Base-by-base conservation (phyloP, 2,797 vertebrate species). In the Sebastes umbrosus region DNA sequence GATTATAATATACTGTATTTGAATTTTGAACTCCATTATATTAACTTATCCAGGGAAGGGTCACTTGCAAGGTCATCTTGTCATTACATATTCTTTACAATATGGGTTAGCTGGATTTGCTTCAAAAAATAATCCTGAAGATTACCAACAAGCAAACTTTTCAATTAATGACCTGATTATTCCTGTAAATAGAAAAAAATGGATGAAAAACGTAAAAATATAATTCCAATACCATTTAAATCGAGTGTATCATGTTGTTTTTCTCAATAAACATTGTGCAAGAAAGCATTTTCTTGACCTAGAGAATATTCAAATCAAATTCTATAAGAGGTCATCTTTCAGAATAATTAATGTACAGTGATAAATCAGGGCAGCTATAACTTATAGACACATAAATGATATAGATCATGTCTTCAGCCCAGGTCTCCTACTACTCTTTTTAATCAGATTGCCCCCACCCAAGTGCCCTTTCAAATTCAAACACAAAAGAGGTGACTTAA, bases 401-500 rank as follows among this genome's bases (percentile, higher is more conserved):
- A 94, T 94, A 94, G 91, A 93, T 93, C 93, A 91, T 89, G 89
- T 94, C 89, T 94, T 93, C 88, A 89, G 88, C 67, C 75, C 83
- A 90, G 89, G 90, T 91, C 86, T 85, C 84, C 82, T 85, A 82
- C 89, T 93, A 93, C 93, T 94, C 92, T 91, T 95, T 94, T 94
- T 95, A 95, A 96, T 95, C 92, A 94, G 87, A 94, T 83, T 92
- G 91, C 85, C 84, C 90, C 79, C 63, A 79, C 90, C 43, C 55
- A 87, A 93, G 90, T 87, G 92, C 89, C 92, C 94, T 95, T 95
- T 95, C 87, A 93, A 93, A 95, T 94, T 87, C 88, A 93, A 94
- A 93, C 89, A 93, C 92, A 95, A 92, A 92, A 93, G 93, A 92
- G 92, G 92, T 92, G 92, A 92, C 94, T 94, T 94, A 95, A 94